phyloP scores from a whole-genome alignment of 2,797 vertebrate species.

The Pristis pectinata region DNA sequence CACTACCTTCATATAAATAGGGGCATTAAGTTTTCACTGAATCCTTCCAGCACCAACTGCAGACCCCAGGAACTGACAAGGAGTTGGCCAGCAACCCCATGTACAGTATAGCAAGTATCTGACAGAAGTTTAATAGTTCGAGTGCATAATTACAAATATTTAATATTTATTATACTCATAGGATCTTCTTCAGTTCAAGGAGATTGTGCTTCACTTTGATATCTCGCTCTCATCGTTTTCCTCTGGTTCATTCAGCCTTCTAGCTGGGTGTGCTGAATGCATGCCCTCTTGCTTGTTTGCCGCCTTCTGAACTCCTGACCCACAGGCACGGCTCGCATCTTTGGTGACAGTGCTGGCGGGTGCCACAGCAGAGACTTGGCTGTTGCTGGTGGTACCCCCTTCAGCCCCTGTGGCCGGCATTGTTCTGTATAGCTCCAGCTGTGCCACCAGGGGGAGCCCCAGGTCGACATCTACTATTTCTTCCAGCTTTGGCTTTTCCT shows the following conservation, averaged over 20 bases:
- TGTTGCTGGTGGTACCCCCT: not conserved
- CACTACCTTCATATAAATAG: not conserved
- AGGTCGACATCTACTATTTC: not conserved
- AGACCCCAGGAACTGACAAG: not conserved
- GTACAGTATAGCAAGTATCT: not conserved
- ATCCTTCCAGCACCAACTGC: not conserved
- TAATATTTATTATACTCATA: not conserved
- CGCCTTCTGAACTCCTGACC: not conserved
- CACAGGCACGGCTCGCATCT: not conserved
- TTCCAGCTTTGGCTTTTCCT: not conserved
- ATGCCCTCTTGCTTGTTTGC: not conserved
- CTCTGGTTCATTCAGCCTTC: not conserved
- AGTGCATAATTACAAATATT: slow-evolving; percentile 25
- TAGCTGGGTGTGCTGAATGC: not conserved
- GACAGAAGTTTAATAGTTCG: not conserved
- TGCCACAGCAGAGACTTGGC: no score
- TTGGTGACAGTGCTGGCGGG: no score
- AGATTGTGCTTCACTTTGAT: no score
- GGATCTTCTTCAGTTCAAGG: not conserved
- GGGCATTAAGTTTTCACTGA: not conserved
- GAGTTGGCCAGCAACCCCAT: not conserved
- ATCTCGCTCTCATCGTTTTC: slow-evolving; percentile 25
- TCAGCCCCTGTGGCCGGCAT: not conserved
- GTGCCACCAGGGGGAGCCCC: slow-evolving; percentile 1
- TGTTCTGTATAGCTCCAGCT: slow-evolving; percentile 23